Percentiles rank a stretch among this genome's conserved stretches.
Evolutionary conservation across 2,888 invertebrate genomes (phyloP).

Genomic region (Torymus auratus): DNA sequence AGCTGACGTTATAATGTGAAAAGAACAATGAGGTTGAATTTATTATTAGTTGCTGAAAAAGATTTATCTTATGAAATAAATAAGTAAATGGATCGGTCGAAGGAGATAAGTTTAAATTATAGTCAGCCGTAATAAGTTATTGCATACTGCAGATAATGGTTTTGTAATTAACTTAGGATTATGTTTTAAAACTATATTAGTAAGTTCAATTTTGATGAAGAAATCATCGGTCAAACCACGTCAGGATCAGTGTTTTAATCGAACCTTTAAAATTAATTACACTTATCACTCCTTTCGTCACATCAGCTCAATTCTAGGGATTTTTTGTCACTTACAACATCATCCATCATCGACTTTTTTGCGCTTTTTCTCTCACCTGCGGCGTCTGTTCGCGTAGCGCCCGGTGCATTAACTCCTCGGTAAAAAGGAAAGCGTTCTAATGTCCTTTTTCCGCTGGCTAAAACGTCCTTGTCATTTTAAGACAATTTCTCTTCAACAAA

Average conservation of each 20-base stretch:
- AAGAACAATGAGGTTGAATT: no score
- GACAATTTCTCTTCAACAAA: neutral
- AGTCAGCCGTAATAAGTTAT: no score
- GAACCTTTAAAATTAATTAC: slow-evolving; percentile 25
- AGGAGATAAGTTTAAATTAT: no score
- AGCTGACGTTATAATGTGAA: no score
- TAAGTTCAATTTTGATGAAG: no score
- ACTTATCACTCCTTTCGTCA: slow-evolving; percentile 23
- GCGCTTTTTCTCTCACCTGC: slow-evolving; percentile 22
- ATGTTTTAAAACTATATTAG: no score
- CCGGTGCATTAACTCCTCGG: slow-evolving; percentile 31
- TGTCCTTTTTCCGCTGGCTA: slow-evolving; percentile 20
- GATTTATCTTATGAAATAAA: no score
- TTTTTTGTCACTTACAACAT: slow-evolving; percentile 17
- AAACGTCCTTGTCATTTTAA: neutral
- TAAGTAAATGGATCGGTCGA: no score
- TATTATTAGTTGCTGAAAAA: no score
- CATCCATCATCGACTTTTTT: slow-evolving; percentile 23
- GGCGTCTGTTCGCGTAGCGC: neutral
- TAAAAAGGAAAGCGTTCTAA: slow-evolving; percentile 24
- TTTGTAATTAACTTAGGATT: no score
- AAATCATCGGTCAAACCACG: neutral
- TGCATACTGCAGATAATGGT: no score
- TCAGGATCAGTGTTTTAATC: neutral
- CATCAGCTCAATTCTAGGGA: slow-evolving; percentile 8